Conservation (phyloP, 2,113 vertebrate species). For the Lutjanus erythropterus region DNA sequence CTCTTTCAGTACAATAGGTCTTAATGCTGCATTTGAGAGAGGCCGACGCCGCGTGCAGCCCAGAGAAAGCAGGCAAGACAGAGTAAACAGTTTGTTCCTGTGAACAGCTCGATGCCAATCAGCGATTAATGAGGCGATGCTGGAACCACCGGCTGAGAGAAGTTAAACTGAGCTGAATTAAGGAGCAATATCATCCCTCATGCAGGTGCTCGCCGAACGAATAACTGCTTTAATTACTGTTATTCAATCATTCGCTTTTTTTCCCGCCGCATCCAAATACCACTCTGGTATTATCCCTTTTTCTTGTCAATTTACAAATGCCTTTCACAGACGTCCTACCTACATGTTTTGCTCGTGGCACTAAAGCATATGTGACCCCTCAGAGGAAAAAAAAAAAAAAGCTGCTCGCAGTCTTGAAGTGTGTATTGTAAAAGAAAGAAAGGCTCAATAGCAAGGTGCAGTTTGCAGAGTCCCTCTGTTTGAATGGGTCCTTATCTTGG, state of each 20-base stretch:
- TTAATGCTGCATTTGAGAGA: slow-evolving; percentile 69
- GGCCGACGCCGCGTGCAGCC: slow-evolving; percentile 69
- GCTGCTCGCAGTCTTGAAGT: slow-evolving; percentile 80
- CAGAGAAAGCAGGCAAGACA: slow-evolving; percentile 79
- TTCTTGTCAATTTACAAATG: slow-evolving; percentile 94
- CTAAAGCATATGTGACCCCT: slow-evolving; percentile 85
- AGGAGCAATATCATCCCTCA: slow-evolving; percentile 88
- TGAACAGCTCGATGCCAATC: slow-evolving; percentile 87
- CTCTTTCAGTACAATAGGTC: slow-evolving; percentile 72
- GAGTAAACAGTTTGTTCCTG: slow-evolving; percentile 88
- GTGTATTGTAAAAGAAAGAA: slow-evolving; percentile 81
- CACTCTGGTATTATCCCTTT: slow-evolving; percentile 95
- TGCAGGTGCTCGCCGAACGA: slow-evolving; percentile 98
- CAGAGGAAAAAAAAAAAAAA: slow-evolving; percentile 47
- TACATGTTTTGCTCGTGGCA: slow-evolving; percentile 80
- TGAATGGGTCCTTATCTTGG: slow-evolving; percentile 88
- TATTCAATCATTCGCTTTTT: slow-evolving; percentile 98
- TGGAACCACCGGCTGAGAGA: slow-evolving; percentile 85
- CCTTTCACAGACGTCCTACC: slow-evolving; percentile 90
- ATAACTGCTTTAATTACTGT: slow-evolving; percentile 99
- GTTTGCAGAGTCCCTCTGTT: slow-evolving; percentile 86
- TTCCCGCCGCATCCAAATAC: slow-evolving; percentile 81
- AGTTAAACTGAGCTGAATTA: slow-evolving; percentile 90
- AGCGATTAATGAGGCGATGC: slow-evolving; percentile 89
- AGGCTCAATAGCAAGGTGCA: slow-evolving; percentile 79